phyloP scores from a whole-genome alignment of 2,113 vertebrate genomes.

The Rhadina sibilatrix region DNA sequence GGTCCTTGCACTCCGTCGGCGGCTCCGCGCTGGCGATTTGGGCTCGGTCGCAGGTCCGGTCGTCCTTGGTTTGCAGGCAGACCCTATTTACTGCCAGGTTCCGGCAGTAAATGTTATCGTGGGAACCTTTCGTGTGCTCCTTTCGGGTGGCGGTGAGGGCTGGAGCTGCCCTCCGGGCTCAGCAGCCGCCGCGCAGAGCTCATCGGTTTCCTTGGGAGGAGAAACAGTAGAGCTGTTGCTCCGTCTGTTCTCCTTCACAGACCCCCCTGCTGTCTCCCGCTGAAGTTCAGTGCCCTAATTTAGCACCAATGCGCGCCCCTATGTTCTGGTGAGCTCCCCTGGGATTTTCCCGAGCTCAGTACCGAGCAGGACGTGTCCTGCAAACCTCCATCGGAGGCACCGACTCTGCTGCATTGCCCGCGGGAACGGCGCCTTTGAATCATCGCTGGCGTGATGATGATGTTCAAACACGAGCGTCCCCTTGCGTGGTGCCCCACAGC shows the following conservation, averaged over 20 bases:
- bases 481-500: background rate
- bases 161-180: background rate
- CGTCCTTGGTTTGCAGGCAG: background rate
- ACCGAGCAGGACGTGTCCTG: background rate
- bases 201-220: background rate
- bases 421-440: background rate
- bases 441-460: rapidly evolving
- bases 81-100: rapidly evolving
- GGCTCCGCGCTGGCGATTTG: rapidly evolving
- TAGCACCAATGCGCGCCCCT: background rate
- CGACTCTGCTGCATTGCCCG: rapidly evolving
- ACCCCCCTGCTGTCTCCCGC: background rate
- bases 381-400: background rate
- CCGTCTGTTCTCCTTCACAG: background rate
- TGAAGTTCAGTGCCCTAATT: background rate
- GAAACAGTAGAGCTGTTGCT: background rate
- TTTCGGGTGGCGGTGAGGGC: background rate
- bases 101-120: too few relatives aligned
- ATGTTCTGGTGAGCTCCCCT: background rate
- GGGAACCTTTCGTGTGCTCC: background rate
- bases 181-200: background rate
- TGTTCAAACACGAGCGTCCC: background rate
- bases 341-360: background rate
- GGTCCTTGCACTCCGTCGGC: background rate
- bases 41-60: background rate